Evolutionary conservation across 2,888 invertebrate species (phyloP), one percentile per base, ranked within the genome.

Genomic region (Protodeltote pygarga): DNA sequence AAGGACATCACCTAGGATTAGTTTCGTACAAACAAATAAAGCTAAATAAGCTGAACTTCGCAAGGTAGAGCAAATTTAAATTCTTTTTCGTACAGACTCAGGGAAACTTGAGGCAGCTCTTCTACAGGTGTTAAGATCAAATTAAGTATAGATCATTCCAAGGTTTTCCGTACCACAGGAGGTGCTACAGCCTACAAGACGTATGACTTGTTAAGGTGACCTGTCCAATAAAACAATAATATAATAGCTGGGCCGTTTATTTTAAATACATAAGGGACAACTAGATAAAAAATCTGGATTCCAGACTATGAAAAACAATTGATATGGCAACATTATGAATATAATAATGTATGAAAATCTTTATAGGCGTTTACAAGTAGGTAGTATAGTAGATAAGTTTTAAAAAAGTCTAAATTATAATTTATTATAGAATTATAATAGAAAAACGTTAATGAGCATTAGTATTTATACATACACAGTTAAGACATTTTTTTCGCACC

Each of bases 261-360:
- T 90, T 84, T 62, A 85, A 89, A 83, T 71, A 88, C 81, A 80
- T 81, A 82, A 79, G 78, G 86, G 85, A 87, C 84, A 89, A 86
- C 86, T 87, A 87, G 85, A 86, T 88, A 87, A 89, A 88, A 87
- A 85, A 83, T 82, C 79, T 85, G 80, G 79, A 79, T 78, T 83
- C 79, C 85, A 85, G 83, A 88, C 81, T 84, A 86, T 81, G 82
- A 87, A 87, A 87, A 89, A 85, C 82, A 87, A 85, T 83, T 87
- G 87, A 89, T 90, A 89, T 89, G 88, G 81, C 82, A 89, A 87
- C 82, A 87, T 81, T 81, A 81, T 77, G 74, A 81, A 85, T 82
- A 82, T 80, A 79, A 71, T 71, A 76, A 68, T 73, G 73, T 79
- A 80, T 71, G 79, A 84, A 78, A 76, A 74, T 74, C 66, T 67